These are phyloP conservation scores for Emydura subglobosa DNA, from an alignment of 2,113 vertebrate genomes.

Conservation along the genomic window DNA sequence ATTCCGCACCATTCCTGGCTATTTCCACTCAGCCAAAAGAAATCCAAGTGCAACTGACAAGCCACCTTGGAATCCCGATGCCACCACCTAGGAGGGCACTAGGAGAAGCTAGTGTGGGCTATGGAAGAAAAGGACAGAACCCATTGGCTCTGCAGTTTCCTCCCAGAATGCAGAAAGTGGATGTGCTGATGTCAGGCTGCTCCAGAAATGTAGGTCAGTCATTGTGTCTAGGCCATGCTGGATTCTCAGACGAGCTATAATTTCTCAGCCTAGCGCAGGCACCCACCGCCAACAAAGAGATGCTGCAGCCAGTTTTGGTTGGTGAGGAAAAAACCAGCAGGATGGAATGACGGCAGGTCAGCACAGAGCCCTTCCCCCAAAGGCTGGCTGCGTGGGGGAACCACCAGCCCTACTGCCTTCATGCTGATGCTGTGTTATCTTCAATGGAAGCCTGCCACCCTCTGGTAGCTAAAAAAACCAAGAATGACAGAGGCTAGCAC, in stretches of 20 bases:
- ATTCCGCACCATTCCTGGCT: rapidly evolving
- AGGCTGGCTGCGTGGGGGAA: rapidly evolving
- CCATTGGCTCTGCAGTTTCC: rapidly evolving
- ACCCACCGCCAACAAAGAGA: rapidly evolving
- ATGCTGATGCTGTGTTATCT: rapidly evolving
- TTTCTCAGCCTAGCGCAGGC: not conserved
- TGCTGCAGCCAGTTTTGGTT: rapidly evolving
- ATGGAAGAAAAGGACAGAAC: not conserved
- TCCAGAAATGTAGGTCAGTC: constrained; percentile 20
- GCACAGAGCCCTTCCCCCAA: rapidly evolving
- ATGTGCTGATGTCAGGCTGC: not conserved
- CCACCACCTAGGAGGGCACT: not conserved
- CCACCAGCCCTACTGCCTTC: rapidly evolving
- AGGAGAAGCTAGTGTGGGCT: not conserved
- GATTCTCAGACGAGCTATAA: not conserved
- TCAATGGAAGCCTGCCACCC: not conserved
- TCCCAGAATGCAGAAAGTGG: not conserved
- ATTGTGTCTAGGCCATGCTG: not conserved
- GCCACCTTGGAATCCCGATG: rapidly evolving
- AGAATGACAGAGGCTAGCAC: rapidly evolving
- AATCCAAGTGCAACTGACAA: not conserved
- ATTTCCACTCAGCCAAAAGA: not conserved
- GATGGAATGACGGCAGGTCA: rapidly evolving
- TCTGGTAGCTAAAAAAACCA: rapidly evolving
- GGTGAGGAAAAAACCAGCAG: not conserved